These are phyloP conservation scores for Epirrita christyi DNA, from an alignment of 2,888 invertebrate genomes.

Conservation along the genomic window DNA sequence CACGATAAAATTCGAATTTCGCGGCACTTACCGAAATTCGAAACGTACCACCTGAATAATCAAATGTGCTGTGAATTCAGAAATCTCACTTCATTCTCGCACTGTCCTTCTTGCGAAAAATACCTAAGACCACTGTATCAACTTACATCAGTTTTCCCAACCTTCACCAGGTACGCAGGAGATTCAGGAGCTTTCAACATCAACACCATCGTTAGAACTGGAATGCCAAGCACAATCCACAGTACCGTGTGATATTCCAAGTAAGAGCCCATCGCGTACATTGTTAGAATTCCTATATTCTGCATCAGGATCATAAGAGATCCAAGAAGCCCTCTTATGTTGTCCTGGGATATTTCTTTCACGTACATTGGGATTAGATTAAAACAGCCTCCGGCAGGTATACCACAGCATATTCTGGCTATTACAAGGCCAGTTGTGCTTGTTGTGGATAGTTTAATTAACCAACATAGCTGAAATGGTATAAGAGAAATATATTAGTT, in stretches of 20 bases:
- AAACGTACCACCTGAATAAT: too few relatives aligned
- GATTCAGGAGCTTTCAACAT: constrained; percentile 67
- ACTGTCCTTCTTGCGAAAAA: too few relatives aligned
- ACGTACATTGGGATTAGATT: constrained; percentile 63
- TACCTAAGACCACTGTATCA: too few relatives aligned
- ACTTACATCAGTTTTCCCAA: constrained; percentile 59
- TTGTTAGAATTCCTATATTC: constrained; percentile 58
- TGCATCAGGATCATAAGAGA: constrained; percentile 56
- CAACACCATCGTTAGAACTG: constrained; percentile 51
- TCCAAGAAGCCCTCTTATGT: constrained; percentile 61
- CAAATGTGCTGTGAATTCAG: neutral
- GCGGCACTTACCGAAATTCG: too few relatives aligned
- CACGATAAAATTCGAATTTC: too few relatives aligned
- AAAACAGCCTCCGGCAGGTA: constrained; percentile 64
- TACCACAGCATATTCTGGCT: constrained; percentile 56
- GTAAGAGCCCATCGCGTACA: constrained; percentile 64
- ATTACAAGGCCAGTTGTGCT: constrained; percentile 50
- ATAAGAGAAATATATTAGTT: neutral
- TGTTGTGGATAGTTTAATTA: constrained; percentile 54
- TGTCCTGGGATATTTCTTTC: constrained; percentile 67
- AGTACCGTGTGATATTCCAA: constrained; percentile 57
- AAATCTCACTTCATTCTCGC: too few relatives aligned
- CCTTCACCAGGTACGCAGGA: constrained; percentile 65
- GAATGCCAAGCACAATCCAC: constrained; percentile 53
- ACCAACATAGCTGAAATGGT: constrained; percentile 60